Percentiles rank a stretch among this genome's conserved stretches.
phyloP scores from a whole-genome alignment of 2,888 invertebrate genomes.

The Campoplex capitator region DNA sequence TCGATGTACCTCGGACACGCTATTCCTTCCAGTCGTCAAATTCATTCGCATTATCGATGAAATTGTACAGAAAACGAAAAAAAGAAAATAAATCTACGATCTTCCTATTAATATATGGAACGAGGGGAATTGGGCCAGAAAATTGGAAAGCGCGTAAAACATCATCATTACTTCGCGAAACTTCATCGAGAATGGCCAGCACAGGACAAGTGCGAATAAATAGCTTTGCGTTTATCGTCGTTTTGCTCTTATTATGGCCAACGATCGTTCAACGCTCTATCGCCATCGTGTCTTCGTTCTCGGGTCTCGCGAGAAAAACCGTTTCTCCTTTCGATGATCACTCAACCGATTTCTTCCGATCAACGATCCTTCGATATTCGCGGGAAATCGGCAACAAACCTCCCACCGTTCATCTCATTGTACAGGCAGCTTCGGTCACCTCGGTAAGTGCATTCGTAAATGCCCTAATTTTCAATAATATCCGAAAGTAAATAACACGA shows the following conservation, averaged over 20 bases:
- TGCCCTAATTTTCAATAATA: no score
- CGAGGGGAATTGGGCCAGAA: background rate
- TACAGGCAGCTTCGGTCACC: background rate
- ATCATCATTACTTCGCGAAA: constrained; percentile 40
- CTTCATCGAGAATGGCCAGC: constrained; percentile 35
- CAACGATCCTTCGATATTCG: constrained; percentile 29
- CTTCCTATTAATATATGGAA: background rate
- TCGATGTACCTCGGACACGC: constrained; percentile 26
- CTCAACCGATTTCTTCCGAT: constrained; percentile 1
- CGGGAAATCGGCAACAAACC: constrained; percentile 20
- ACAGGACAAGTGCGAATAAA: background rate
- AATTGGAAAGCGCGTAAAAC: background rate
- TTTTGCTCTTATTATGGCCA: background rate
- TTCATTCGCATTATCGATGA: constrained; percentile 38
- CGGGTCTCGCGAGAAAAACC: background rate
- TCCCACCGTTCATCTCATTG: constrained; percentile 40
- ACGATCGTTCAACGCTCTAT: background rate
- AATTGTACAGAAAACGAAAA: background rate
- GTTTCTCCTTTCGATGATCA: background rate
- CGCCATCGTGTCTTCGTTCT: background rate
- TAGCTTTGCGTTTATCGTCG: background rate
- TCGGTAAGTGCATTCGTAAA: background rate
- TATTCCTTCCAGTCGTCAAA: constrained; percentile 2
- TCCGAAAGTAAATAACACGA: background rate
- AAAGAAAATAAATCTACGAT: background rate